These are phyloP conservation scores for Xestia ashworthii DNA, from an alignment of 2,888 invertebrate genomes.

Conservation along the genomic window DNA sequence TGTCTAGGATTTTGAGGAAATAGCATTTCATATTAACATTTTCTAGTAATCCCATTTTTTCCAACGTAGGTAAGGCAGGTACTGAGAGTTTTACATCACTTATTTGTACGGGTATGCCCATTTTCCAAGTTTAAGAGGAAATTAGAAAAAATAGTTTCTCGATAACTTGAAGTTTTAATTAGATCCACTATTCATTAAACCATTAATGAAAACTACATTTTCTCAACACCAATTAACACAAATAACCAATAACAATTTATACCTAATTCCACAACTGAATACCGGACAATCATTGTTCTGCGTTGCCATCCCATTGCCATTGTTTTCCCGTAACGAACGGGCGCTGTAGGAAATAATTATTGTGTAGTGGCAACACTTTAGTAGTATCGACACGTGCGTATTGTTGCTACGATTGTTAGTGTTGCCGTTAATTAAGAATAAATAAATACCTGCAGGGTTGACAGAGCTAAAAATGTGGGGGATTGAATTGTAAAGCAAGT, in stretches of 20 bases:
- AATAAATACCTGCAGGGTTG: slow-evolving; percentile 60
- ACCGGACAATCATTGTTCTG: slow-evolving; percentile 79
- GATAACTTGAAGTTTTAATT: not conserved
- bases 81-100: not conserved
- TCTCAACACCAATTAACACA: slow-evolving; percentile 44
- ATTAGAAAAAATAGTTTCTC: not conserved
- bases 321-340: slow-evolving; percentile 78
- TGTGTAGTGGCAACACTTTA: slow-evolving; percentile 86
- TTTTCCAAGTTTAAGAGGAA: not conserved
- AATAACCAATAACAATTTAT: slow-evolving; percentile 63
- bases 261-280: slow-evolving; percentile 70
- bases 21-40: not conserved
- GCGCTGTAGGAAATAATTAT: slow-evolving; percentile 89
- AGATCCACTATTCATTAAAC: not conserved
- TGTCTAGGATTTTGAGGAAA: not conserved
- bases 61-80: not conserved
- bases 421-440: slow-evolving; percentile 67
- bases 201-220: slow-evolving; percentile 28
- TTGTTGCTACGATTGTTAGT: slow-evolving; percentile 63
- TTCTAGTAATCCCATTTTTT: not conserved
- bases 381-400: slow-evolving; percentile 80
- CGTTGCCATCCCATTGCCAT: slow-evolving; percentile 80
- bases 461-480: slow-evolving; percentile 41
- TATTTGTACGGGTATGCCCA: not conserved
- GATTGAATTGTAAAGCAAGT: slow-evolving; percentile 4